Percentiles rank a stretch among this genome's conserved stretches.
These are phyloP conservation scores for Bombyx mandarina DNA, from an alignment of 1,140 invertebrate species.

Conservation along the genomic window DNA sequence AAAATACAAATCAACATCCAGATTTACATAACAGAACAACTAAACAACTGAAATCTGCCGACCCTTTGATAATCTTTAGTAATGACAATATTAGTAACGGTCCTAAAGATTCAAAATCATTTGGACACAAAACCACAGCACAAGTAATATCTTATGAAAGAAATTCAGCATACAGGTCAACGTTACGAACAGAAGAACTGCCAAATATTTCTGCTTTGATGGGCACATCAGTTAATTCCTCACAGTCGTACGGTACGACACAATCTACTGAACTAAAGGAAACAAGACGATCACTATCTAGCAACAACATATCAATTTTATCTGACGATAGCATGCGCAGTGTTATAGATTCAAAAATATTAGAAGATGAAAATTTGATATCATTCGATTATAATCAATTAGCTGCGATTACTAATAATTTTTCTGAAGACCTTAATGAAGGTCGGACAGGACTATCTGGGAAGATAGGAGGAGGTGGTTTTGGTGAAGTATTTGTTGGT, in stretches of 20 bases:
- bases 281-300: no score
- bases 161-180: constrained; percentile 20
- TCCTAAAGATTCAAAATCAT: constrained; percentile 9
- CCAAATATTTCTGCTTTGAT: constrained; percentile 28
- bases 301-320: no score
- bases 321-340: background rate
- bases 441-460: constrained; percentile 34
- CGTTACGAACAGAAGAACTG: constrained; percentile 11
- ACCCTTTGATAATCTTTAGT: constrained; percentile 11
- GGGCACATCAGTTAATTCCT: background rate
- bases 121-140: constrained; percentile 12
- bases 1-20: constrained; percentile 11
- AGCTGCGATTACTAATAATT: constrained; percentile 43
- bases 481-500: constrained; percentile 79
- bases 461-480: constrained; percentile 78
- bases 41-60: constrained; percentile 26
- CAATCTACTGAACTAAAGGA: background rate
- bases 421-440: constrained; percentile 31
- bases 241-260: background rate
- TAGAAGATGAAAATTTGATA: constrained; percentile 40
- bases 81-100: background rate
- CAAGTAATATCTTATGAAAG: constrained; percentile 12
- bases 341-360: constrained; percentile 41
- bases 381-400: constrained; percentile 46
- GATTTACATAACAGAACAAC: constrained; percentile 23